Evolutionary conservation across 2,113 vertebrate species (phyloP), one percentile per base, ranked within the genome.

Genomic region (Microtus montanus): DNA sequence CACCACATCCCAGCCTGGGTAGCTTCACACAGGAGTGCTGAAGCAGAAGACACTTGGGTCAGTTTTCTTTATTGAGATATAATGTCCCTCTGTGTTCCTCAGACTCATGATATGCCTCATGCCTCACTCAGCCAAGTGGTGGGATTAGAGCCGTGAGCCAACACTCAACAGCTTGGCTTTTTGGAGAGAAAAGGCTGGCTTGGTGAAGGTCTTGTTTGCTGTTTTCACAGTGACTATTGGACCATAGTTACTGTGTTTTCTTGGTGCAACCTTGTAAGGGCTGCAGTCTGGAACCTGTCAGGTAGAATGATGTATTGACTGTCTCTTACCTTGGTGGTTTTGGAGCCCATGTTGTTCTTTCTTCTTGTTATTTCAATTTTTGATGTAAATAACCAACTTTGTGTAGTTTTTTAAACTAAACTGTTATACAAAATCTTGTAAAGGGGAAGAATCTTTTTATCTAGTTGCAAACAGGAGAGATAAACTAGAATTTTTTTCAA

Each of bases 301-400:
- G 64, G 63, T 38, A 61, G 68, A 68, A 14, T n/a, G 41, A 71
- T 58, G 10, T 3, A 0, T 38, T 66, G 64, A 77, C 87, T 88
- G 38, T 84, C 87, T 96, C 79, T 73, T 35, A 71, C 33, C 22
- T 3, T 71, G 41, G 17, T 26, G 71, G 90, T 92, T 71, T 86
- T 71, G 87, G 58, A 71, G 20, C 35, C 61, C 30, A 1, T 38
- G 5, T 93, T 78, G 47, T 49, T 79, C 95, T 95, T 93, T 71
- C 83, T 93, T 93, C 33, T 35, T 95, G 74, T 70, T 33, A 77
- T 75, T 95, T 95, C 28, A 71, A 61, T 5, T 95, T 97, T 95
- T 90, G 44, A 87, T 96, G 64, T 95, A 61, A 95, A 3, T 64
- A 33, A n/a, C n/a, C n/a, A n/a, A n/a, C n/a, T n/a, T n/a, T 89